Evolutionary conservation across 2,888 invertebrate species (phyloP).

Genomic region (Microplitis manilae): DNA sequence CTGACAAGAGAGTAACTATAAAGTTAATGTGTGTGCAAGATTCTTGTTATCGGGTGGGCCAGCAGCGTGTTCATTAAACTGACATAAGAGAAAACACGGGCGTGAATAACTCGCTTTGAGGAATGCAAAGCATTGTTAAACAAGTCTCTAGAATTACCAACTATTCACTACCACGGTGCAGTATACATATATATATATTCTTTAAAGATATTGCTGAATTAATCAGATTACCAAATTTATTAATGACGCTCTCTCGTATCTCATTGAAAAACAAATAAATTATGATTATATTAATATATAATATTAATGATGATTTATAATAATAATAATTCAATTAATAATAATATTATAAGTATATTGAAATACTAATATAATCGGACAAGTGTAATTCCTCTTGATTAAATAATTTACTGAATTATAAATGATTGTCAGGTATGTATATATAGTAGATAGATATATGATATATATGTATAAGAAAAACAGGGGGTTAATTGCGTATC

Average conservation of each 20-base stretch:
- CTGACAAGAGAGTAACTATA: conserved; percentile 16
- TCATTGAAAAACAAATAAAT: background rate
- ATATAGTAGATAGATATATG: too few species aligned
- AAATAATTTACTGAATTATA: conserved; percentile 30
- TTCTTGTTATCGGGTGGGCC: conserved; percentile 59
- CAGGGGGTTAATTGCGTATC: conserved; percentile 40
- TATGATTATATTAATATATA: too few species aligned
- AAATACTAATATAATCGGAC: background rate
- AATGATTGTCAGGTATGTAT: conserved; percentile 24
- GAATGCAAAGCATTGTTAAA: conserved; percentile 41
- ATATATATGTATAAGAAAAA: background rate
- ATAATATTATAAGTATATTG: background rate
- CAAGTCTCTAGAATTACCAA: conserved; percentile 17
- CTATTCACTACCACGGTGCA: background rate
- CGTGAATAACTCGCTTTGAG: conserved; percentile 37
- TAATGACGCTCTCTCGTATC: background rate
- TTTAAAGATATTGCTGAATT: background rate
- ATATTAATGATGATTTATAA: background rate
- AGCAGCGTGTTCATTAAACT: conserved; percentile 62
- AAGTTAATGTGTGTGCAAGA: conserved; percentile 32
- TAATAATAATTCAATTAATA: background rate
- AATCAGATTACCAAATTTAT: background rate
- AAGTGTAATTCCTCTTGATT: conserved; percentile 22
- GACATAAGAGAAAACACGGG: conserved; percentile 54
- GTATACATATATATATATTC: background rate